These are phyloP conservation scores for Caenorhabditis tropicalis DNA, from an alignment of 1,140 invertebrate species.

Conservation along the genomic window DNA sequence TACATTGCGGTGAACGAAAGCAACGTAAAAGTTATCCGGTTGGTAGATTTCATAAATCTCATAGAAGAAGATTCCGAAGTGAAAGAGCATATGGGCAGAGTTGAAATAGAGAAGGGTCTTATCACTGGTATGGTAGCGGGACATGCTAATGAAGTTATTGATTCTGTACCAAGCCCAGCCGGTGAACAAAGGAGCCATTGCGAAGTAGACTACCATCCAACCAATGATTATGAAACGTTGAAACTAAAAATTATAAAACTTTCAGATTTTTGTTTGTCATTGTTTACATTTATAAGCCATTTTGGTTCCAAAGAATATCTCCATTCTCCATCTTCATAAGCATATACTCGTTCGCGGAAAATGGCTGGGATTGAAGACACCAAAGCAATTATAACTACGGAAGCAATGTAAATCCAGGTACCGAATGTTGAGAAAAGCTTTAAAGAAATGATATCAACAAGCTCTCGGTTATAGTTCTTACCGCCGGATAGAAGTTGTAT, in stretches of 20 bases:
- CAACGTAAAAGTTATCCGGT: neutral
- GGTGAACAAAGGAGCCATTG: neutral
- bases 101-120: neutral
- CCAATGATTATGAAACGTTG: neutral
- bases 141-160: neutral
- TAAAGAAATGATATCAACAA: neutral
- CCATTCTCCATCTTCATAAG: neutral
- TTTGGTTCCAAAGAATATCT: neutral
- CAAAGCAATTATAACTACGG: neutral
- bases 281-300: neutral
- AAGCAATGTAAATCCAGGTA: neutral
- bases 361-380: neutral
- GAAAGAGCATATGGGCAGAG: neutral
- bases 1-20: neutral
- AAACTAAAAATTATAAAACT: neutral
- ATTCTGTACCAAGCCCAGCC: neutral
- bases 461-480: neutral
- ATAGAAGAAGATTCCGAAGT: neutral
- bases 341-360: neutral
- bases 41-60: neutral
- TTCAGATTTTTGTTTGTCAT: neutral
- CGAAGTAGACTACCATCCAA: neutral
- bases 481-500: neutral
- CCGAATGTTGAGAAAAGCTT: neutral
- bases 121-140: neutral